Base-by-base conservation (phyloP, 2,888 invertebrate species). In the Gnatocerus cornutus region DNA sequence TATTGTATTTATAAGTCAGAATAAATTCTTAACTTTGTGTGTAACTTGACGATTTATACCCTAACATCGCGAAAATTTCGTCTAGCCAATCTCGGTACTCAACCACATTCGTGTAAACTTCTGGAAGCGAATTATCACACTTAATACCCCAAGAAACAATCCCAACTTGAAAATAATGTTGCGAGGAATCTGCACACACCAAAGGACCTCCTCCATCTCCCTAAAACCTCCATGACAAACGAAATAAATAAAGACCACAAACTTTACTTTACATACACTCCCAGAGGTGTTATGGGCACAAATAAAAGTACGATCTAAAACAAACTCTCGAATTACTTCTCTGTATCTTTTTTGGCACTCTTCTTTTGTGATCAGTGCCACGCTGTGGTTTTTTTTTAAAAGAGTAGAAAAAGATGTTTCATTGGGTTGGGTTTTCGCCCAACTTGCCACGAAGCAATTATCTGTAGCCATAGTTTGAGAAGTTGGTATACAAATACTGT, bases 61-160 rank as follows among this genome's bases (percentile, higher is more conserved):
- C 61, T 6, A 50, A 10, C 10, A 37, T 48, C n/a, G 12, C 56
- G 75, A 92, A 87, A 69, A 90, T 87, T 21, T 84, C 82, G 80
- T 93, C 92, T 45, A 95, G 90, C 95, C 96, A 96, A 8, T 86
- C 80, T 16, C 92, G 86, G 78, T 90, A 92, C 58, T 85, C 80
- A 0, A 92, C 87, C 0, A 94, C 92, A 75, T 90, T 89, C 0
- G 90, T 90, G 82, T 95, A 96, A 0, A 94, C 94, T 0, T 92
- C 95, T 0, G 96, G 96, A 1, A 92, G 87, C 55, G 87, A 86
- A 72, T 85, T 80, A 29, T 85, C 85, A 77, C 96, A 96, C 3
- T 93, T 93, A 59, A 96, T 92, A 13, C 96, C 96, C 95, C 96
- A 96, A 0, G 95, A 91, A 0, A 95, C 93, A 8, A 95, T 90